A percentile compares a stretch with the other conserved stretches of the same genome.
Evolutionary conservation across 2,888 invertebrate species (phyloP).

Genomic region (Siphlonurus alternatus): DNA sequence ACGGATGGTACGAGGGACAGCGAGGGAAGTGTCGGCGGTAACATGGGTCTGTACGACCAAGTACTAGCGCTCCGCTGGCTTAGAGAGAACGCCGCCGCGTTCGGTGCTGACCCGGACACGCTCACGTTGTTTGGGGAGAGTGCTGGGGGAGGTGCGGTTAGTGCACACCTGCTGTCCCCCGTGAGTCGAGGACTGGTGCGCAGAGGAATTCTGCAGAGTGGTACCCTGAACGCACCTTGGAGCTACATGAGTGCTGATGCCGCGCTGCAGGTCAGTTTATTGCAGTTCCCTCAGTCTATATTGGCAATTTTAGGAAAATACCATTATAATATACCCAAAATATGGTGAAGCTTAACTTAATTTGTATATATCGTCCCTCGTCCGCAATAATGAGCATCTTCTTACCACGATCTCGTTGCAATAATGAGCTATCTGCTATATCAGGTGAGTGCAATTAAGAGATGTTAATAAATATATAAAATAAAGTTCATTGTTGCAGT

Average conservation of each 20-base stretch:
- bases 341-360: too few relatives aligned
- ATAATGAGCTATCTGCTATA: too few relatives aligned
- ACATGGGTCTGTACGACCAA: constrained; percentile 69
- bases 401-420: too few relatives aligned
- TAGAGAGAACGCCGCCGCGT: constrained; percentile 75
- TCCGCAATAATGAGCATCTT: too few relatives aligned
- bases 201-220: constrained; percentile 87
- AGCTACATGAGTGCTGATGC: constrained; percentile 81
- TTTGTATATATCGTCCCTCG: too few relatives aligned
- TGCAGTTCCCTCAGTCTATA: too few relatives aligned
- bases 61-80: constrained; percentile 86
- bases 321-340: too few relatives aligned
- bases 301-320: too few relatives aligned
- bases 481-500: too few relatives aligned
- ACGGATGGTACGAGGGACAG: not conserved
- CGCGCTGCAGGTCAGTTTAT: constrained; percentile 31
- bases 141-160: constrained; percentile 82
- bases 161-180: constrained; percentile 33
- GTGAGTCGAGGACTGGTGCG: constrained; percentile 46
- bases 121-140: constrained; percentile 93
- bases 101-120: constrained; percentile 82
- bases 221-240: constrained; percentile 91
- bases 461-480: too few relatives aligned
- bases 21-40: not conserved
- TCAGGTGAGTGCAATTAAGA: too few relatives aligned